A percentile compares a stretch with the other conserved stretches of the same genome.
phyloP scores from a whole-genome alignment of 2,113 vertebrate species.

The Larimichthys polyactis region DNA sequence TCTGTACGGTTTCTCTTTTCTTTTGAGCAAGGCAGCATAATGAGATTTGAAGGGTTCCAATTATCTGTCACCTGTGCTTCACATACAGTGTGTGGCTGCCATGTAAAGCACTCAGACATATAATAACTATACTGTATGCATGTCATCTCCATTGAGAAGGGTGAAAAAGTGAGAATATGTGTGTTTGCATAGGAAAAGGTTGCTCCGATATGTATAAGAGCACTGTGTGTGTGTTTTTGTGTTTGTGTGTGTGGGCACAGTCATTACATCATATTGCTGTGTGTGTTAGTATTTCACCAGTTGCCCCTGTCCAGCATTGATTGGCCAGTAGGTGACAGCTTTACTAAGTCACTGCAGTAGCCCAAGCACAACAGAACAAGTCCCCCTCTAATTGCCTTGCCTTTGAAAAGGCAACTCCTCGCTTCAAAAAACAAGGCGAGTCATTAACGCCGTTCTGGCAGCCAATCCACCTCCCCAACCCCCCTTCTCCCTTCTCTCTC shows the following conservation, averaged over 20 bases:
- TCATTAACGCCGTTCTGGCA: constrained; percentile 81
- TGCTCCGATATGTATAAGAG: neutral
- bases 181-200: neutral
- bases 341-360: constrained; percentile 65
- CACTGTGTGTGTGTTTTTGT: neutral
- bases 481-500: neutral
- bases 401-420: constrained; percentile 75
- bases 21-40: constrained; percentile 71
- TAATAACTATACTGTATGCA: constrained; percentile 31
- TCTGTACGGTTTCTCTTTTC: constrained; percentile 62
- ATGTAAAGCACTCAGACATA: constrained; percentile 30
- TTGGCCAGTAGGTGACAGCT: constrained; percentile 65
- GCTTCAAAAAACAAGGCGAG: constrained; percentile 78
- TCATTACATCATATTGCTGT: constrained; percentile 3
- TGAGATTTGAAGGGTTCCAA: constrained; percentile 65
- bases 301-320: constrained; percentile 53
- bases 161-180: neutral
- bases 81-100: constrained; percentile 21
- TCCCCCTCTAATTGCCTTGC: constrained; percentile 76
- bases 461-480: constrained; percentile 38
- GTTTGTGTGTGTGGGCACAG: neutral
- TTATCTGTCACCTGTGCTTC: constrained; percentile 66
- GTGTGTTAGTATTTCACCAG: constrained; percentile 31
- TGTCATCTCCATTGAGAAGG: neutral
- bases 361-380: constrained; percentile 69